Evolutionary conservation across 2,888 invertebrate genomes (phyloP), one percentile per base, ranked within the genome.

Genomic region (Drosophila limbata): DNA sequence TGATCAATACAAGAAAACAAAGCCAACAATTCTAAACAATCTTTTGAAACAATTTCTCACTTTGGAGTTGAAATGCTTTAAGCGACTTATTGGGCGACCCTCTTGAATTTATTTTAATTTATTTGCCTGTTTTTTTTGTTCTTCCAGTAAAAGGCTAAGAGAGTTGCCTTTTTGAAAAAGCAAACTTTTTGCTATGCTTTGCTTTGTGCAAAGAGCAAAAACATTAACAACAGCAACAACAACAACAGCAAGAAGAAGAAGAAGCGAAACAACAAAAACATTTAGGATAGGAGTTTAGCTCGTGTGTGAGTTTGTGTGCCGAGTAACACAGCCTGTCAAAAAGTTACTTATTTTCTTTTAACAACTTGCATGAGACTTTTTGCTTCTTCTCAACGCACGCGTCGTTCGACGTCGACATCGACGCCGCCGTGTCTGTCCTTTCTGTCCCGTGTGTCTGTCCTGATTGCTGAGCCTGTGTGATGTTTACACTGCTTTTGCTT

Each of bases 321-420:
- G 50, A 79, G 68, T 47, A 76, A 60, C 63, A 52, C 42, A 81
- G 87, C 73, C 82, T 84, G 84, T 84, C 84, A 87, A 87, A 85
- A 85, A 87, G 88, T 85, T 87, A 79, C 86, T 88, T 87, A 81
- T 88, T 88, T 88, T 88, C 81, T 84, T 88, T 86, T 85, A 80
- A 84, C 87, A 84, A 84, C 80, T 84, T 84, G 80, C 73, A 78
- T 83, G 77, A 83, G 86, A 83, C 84, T 86, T 84, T 84, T 65
- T 64, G 79, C 57, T 40, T 40, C 57, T 40, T 40, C 65, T 61
- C n/a, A 31, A 56, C 42, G 48, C 56, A 52, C 48, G 67, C 63
- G 56, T 70, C 59, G 57, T 56, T 64, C 13, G 33, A 13, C 13
- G 8, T 17, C 19, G 35, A n/a, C 19, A 33, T 42, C 17, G 44